A percentile compares a stretch with the other conserved stretches of the same genome.
Conservation (phyloP, 2,797 vertebrate genomes). For the Neosalanx taihuensis region DNA sequence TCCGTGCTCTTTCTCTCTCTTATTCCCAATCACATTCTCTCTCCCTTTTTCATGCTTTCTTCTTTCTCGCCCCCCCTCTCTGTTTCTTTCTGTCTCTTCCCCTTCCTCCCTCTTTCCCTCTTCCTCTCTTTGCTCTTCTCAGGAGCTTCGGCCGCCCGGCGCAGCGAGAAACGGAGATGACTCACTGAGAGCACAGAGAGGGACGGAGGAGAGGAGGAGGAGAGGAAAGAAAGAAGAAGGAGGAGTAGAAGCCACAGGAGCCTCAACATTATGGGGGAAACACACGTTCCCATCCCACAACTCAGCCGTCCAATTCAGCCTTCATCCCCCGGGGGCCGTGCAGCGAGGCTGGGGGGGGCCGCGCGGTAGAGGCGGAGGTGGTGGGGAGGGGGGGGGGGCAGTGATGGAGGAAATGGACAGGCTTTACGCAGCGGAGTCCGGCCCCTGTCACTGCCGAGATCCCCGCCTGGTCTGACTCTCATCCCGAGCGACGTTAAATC, state of each 20-base stretch:
- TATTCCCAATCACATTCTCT: background rate
- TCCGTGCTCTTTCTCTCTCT: background rate
- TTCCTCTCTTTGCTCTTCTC: conserved; percentile 41
- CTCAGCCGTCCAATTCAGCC: conserved; percentile 47
- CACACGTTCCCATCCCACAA: conserved; percentile 33
- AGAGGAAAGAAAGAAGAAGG: conserved; percentile 26
- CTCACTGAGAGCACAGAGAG: conserved; percentile 44
- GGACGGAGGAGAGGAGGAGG: conserved; percentile 3
- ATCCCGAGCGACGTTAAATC: conserved; percentile 36
- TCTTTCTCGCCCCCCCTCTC: conserved; percentile 22
- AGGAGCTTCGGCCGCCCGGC: conserved; percentile 55
- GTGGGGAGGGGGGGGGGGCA: no score
- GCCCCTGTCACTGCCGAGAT: conserved; percentile 35
- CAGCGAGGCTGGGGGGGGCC: conserved; percentile 34
- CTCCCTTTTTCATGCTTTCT: background rate
- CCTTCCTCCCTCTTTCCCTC: conserved; percentile 25
- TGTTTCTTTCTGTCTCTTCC: conserved; percentile 28
- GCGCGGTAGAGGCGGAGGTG: conserved; percentile 37
- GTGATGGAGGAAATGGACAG: conserved; percentile 58
- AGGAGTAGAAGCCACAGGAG: conserved; percentile 34
- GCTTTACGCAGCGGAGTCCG: conserved; percentile 38
- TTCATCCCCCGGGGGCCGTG: conserved; percentile 44
- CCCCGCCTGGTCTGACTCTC: conserved; percentile 31
- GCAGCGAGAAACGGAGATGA: conserved; percentile 55
- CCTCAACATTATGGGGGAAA: conserved; percentile 52